Percentiles rank a stretch among this genome's conserved stretches.
phyloP scores from a whole-genome alignment of 2,797 vertebrate species.

The Pipistrellus pipistrellus region DNA sequence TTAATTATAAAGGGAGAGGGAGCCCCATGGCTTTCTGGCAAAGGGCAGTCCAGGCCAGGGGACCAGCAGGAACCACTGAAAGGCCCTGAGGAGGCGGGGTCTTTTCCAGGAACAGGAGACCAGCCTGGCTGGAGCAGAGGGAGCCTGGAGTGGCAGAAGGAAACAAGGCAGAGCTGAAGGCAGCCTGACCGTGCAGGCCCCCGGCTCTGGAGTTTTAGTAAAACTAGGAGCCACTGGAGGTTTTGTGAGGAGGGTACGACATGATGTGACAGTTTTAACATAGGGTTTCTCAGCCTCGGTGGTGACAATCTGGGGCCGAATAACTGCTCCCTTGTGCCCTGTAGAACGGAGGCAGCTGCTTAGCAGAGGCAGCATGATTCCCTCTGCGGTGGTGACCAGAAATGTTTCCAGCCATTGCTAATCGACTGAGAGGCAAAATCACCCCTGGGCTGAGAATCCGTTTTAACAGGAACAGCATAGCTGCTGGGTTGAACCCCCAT shows the following conservation, averaged over 20 bases:
- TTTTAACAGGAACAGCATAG: slow-evolving; percentile 18
- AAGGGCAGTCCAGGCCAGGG: neutral
- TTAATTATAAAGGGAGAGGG: neutral
- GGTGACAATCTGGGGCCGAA: neutral
- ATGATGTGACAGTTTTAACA: neutral
- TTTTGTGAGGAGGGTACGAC: neutral
- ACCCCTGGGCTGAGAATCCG: neutral
- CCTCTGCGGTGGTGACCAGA: neutral
- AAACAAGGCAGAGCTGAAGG: neutral
- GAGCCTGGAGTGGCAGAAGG: neutral
- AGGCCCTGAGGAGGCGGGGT: neutral
- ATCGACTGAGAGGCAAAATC: neutral
- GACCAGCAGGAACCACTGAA: neutral
- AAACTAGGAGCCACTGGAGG: neutral
- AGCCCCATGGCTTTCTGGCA: neutral
- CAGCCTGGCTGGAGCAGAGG: neutral
- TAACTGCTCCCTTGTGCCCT: neutral
- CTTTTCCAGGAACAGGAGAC: neutral
- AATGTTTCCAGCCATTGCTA: neutral
- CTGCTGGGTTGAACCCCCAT: neutral
- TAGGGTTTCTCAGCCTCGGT: neutral
- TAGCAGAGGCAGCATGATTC: neutral
- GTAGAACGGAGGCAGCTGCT: neutral
- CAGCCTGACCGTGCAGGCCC: neutral
- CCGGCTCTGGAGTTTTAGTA: neutral